Conservation (phyloP, 1,140 invertebrate genomes). For the Sinonovacula constricta region DNA sequence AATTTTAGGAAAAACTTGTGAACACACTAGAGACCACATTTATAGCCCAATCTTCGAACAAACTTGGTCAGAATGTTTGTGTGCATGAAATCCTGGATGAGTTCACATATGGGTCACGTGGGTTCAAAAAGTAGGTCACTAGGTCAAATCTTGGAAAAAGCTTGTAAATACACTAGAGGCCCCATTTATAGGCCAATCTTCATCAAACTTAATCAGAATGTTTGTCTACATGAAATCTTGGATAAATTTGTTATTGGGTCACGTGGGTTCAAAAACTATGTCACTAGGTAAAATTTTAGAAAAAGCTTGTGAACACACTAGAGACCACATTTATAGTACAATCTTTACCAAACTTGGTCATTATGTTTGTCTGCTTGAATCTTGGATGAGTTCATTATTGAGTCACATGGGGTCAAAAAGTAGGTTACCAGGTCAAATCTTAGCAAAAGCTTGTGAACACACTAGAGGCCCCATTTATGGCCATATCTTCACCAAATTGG, state of each 20-base stretch:
- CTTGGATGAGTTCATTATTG: not conserved
- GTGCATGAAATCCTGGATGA: not conserved
- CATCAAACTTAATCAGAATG: not conserved
- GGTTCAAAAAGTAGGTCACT: not conserved
- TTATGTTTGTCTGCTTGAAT: not conserved
- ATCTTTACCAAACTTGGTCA: not conserved
- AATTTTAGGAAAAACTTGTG: not conserved
- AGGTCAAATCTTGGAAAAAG: not conserved
- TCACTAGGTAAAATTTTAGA: not conserved
- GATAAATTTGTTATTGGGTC: not conserved
- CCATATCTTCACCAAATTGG: not conserved
- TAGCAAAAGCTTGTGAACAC: not conserved
- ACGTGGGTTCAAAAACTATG: not conserved
- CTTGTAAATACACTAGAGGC: not conserved
- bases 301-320: not conserved
- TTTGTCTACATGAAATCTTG: not conserved
- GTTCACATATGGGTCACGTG: not conserved
- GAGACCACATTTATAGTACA: not conserved
- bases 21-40: not conserved
- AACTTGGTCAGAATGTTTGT: slow-evolving; percentile 1
- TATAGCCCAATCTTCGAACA: not conserved
- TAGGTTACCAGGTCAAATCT: not conserved
- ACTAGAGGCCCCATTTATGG: not conserved
- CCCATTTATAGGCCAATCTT: not conserved
- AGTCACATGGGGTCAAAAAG: not conserved